Conservation (phyloP, 2,888 invertebrate species). For the Amphipoea oculea region DNA sequence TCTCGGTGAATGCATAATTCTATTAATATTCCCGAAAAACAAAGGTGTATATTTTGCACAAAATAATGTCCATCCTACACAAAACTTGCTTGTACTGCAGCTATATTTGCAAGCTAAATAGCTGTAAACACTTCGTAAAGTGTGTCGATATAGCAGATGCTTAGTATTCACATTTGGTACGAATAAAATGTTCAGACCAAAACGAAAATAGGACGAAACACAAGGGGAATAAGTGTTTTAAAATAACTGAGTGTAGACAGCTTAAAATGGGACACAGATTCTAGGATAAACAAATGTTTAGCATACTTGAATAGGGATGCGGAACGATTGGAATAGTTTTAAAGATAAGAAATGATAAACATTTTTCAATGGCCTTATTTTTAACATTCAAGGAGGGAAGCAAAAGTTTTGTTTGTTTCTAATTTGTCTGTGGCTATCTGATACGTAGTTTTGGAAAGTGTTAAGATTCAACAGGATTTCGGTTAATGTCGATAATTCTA, state of each 20-base stretch:
- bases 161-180: slow-evolving; percentile 40
- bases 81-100: background rate
- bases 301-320: slow-evolving; percentile 45
- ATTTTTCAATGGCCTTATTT: slow-evolving; percentile 19
- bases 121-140: slow-evolving; percentile 23
- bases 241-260: slow-evolving; percentile 55
- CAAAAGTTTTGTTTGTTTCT: slow-evolving; percentile 12
- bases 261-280: slow-evolving; percentile 52
- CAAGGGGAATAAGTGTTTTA: slow-evolving; percentile 45
- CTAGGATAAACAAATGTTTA: slow-evolving; percentile 53
- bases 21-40: slow-evolving; percentile 37
- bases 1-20: slow-evolving; percentile 4
- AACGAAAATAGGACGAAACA: slow-evolving; percentile 58
- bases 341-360: slow-evolving; percentile 8
- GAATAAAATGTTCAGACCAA: slow-evolving; percentile 41
- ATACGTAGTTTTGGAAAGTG: background rate
- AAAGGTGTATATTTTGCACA: slow-evolving; percentile 4
- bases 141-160: slow-evolving; percentile 35
- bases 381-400: background rate
- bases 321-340: slow-evolving; percentile 14
- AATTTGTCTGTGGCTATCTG: slow-evolving; percentile 5
- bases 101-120: slow-evolving; percentile 20
- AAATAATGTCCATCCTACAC: slow-evolving; percentile 18
- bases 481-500: background rate
- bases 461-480: background rate